Evolutionary conservation across 2,797 vertebrate genomes (phyloP).

Genomic region (Malacoraja senta): DNA sequence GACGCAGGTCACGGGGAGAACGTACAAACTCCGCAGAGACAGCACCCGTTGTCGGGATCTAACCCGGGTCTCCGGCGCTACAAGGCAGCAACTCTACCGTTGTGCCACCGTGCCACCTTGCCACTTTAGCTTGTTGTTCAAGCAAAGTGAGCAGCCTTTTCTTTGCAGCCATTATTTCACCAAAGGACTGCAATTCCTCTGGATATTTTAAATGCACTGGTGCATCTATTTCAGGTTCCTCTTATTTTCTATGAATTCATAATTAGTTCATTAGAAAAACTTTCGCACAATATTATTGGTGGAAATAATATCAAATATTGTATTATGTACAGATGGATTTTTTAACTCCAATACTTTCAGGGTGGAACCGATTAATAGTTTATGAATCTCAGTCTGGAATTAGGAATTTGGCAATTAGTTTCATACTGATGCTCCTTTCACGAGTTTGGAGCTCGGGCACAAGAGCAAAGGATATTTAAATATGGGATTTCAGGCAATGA

Average conservation of each 20-base stretch:
- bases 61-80: too few species aligned
- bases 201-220: neutral
- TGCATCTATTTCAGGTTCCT: neutral
- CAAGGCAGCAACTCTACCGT: too few species aligned
- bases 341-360: neutral
- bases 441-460: neutral
- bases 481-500: neutral
- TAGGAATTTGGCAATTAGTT: neutral
- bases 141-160: neutral
- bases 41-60: too few species aligned
- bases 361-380: neutral
- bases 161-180: neutral
- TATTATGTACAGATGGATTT: neutral
- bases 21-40: too few species aligned
- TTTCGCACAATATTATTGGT: neutral
- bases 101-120: too few species aligned
- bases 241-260: neutral
- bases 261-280: neutral
- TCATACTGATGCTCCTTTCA: neutral
- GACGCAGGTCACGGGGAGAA: too few species aligned
- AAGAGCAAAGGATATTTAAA: neutral
- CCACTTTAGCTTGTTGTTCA: neutral
- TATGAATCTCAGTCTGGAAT: neutral
- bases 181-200: neutral
- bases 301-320: neutral